Evolutionary conservation across 1,140 invertebrate genomes (phyloP), one percentile per base, ranked within the genome.

Genomic region (Leptinotarsa defecta): DNA sequence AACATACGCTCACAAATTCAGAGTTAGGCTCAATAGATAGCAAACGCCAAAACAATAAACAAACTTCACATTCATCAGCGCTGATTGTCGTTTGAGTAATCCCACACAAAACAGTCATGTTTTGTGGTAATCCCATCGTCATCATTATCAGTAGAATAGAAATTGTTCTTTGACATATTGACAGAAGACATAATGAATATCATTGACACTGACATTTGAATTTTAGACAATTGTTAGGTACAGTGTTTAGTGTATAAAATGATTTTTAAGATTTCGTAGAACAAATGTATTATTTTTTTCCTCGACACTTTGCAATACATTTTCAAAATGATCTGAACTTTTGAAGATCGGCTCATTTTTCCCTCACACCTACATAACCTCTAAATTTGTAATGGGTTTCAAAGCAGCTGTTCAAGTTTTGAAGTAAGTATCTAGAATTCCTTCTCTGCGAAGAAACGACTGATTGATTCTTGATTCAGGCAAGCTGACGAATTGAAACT

Each of bases 401-500:
- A 92, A 91, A 85, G 90, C 91, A 81, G 91, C 91, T 83, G 88
- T 91, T 78, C 91, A 92, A 87, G 89, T 91, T 84, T 86, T 92
- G 77, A 91, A 91, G 91, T 92, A 86, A 87, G 86, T 86, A 76
- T 71, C 13, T 20, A 13, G 62, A 71, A 62, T 48, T 43, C 5
- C 63, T 34, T 8, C 27, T 76, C 67, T 74, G 69, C 77, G 20
- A 67, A 62, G 65, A 22, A 64, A 68, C 68, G 74, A 76, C 62
- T 24, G 20, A 52, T 27, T 75, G 70, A 67, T 68, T 73, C 76
- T 69, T 74, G 70, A 65, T 81, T 77, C 80, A 93, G 92, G 80
- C 91, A 92, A 88, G 91, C 92, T 75, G 91, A 92, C 83, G 89
- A 91, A 73, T 84, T 93, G 68, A 93, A 93, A 85, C 88, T 89